Percentiles rank a stretch among this genome's conserved stretches.
These are phyloP conservation scores for Iguana delicatissima DNA, from an alignment of 2,797 vertebrate genomes.

Conservation along the genomic window DNA sequence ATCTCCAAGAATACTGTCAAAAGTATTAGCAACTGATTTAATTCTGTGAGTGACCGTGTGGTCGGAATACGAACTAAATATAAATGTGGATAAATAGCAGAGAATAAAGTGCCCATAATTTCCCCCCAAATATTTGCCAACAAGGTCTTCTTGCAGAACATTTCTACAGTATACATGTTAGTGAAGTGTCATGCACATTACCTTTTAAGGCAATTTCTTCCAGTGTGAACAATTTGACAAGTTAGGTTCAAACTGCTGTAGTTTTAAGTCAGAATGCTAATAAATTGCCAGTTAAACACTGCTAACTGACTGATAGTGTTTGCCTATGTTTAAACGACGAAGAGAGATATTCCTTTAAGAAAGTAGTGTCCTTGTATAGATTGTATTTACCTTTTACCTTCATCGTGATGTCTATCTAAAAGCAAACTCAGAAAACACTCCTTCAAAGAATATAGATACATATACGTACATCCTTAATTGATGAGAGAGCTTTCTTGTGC, in stretches of 20 bases:
- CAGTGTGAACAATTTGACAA: background rate
- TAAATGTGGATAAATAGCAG: background rate
- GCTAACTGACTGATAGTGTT: background rate
- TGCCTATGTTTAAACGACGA: background rate
- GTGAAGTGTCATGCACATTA: background rate
- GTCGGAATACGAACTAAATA: background rate
- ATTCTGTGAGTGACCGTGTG: background rate
- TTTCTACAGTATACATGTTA: background rate
- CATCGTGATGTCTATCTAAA: background rate
- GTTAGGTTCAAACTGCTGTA: background rate
- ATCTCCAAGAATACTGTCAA: background rate
- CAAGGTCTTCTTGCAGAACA: background rate
- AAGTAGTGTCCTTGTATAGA: background rate
- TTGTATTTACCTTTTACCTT: background rate
- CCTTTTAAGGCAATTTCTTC: conserved; percentile 9
- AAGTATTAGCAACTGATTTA: background rate
- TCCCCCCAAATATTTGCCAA: background rate
- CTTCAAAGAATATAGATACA: background rate
- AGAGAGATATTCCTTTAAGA: background rate
- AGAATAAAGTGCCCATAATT: background rate
- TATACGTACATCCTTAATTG: background rate
- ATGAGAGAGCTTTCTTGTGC: background rate
- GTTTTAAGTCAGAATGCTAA: background rate
- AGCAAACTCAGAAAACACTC: background rate
- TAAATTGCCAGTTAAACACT: background rate